Evolutionary conservation across 2,797 vertebrate genomes (phyloP).

Genomic region (Rhinogobio ventralis): DNA sequence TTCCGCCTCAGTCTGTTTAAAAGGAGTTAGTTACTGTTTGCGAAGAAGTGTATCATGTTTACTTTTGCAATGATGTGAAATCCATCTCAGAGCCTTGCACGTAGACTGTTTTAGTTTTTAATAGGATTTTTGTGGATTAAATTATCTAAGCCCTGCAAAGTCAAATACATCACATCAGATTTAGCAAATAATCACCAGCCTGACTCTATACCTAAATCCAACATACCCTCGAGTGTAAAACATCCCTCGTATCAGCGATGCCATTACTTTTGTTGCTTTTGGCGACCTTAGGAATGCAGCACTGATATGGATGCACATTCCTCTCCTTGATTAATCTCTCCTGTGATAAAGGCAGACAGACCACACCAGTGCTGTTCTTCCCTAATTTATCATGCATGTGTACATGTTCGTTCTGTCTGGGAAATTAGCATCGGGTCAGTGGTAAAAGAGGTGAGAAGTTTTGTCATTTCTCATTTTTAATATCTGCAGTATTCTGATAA

Average conservation of each 20-base stretch:
- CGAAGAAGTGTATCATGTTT: neutral
- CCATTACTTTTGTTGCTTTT: constrained; percentile 41
- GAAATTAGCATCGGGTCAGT: constrained; percentile 16
- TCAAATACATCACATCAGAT: constrained; percentile 49
- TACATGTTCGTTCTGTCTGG: constrained; percentile 18
- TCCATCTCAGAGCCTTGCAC: constrained; percentile 5
- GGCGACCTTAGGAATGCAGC: constrained; percentile 38
- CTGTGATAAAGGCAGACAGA: constrained; percentile 29
- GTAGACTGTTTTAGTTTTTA: constrained; percentile 37
- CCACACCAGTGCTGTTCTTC: constrained; percentile 24
- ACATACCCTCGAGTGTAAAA: constrained; percentile 7
- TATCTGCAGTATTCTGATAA: constrained; percentile 10
- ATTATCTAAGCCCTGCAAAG: constrained; percentile 27
- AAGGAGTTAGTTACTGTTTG: neutral
- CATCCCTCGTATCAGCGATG: constrained; percentile 23
- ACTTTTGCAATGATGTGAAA: constrained; percentile 20
- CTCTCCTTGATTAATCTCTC: constrained; percentile 48
- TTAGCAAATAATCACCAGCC: constrained; percentile 18
- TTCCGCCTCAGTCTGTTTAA: neutral
- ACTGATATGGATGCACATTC: constrained; percentile 45
- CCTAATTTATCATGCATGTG: constrained; percentile 21
- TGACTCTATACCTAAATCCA: constrained; percentile 2
- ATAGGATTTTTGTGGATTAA: constrained; percentile 50
- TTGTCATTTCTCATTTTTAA: constrained; percentile 12
- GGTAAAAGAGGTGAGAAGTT: constrained; percentile 21